These are phyloP conservation scores for Palythoa caribaeorum DNA, from an alignment of 92 coral and sea anemone species.

Conservation along the genomic window DNA sequence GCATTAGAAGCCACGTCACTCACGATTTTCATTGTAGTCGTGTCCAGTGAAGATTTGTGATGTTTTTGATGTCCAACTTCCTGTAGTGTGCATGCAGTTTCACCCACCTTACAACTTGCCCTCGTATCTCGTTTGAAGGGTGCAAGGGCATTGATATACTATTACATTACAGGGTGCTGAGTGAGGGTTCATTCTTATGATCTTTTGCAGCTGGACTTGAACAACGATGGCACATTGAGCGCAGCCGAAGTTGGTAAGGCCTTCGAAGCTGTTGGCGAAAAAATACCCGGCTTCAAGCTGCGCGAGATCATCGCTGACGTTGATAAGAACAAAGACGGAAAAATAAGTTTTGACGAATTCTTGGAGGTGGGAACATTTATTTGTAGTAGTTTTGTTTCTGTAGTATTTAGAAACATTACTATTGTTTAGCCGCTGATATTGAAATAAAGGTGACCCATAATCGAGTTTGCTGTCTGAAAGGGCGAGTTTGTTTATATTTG, in stretches of 20 bases:
- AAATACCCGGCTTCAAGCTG: conserved; percentile 83
- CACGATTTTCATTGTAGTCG: background rate
- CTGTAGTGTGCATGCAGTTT: background rate
- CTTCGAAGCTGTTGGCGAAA: conserved; percentile 71
- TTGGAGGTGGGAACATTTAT: conserved; percentile 68
- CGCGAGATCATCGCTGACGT: conserved; percentile 71
- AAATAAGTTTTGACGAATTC: conserved; percentile 89
- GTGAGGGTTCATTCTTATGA: background rate
- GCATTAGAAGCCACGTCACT: background rate
- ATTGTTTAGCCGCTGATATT: background rate
- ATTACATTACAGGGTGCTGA: conserved; percentile 12
- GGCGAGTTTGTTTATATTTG: conserved; percentile 36
- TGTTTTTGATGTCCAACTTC: background rate
- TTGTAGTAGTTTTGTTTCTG: background rate
- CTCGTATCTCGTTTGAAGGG: conserved; percentile 3
- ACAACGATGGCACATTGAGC: conserved; percentile 80
- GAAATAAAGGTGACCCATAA: background rate
- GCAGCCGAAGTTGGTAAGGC: conserved; percentile 66
- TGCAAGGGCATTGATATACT: background rate
- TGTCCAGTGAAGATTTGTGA: background rate
- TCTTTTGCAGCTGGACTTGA: conserved; percentile 71
- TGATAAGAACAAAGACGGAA: conserved; percentile 75
- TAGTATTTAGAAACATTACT: background rate
- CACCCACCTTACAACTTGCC: background rate
- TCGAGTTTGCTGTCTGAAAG: conserved; percentile 4